These are phyloP conservation scores for Talpa occidentalis DNA, from an alignment of 2,113 vertebrate genomes.

Conservation along the genomic window DNA sequence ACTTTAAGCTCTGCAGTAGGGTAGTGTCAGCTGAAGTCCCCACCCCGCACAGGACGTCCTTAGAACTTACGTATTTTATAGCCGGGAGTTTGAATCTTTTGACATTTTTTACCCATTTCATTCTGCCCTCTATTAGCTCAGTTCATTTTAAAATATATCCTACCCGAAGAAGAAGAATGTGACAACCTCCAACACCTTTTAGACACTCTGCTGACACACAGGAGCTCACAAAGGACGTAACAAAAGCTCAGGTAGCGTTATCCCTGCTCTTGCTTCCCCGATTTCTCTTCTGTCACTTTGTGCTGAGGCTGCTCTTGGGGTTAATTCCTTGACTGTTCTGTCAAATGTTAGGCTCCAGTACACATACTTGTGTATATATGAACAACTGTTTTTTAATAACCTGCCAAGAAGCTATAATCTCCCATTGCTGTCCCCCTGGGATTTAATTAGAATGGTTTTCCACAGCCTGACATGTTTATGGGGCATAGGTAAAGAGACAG, in stretches of 20 bases:
- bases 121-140: too few species aligned
- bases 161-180: conserved; percentile 12
- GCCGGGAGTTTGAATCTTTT: too few species aligned
- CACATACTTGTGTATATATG: conserved; percentile 90
- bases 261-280: background rate
- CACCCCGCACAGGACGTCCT: too few species aligned
- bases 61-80: too few species aligned
- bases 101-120: too few species aligned
- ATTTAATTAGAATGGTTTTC: conserved; percentile 92
- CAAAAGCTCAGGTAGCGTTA: background rate
- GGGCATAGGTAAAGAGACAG: conserved; percentile 92
- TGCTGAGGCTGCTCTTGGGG: conserved; percentile 79
- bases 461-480: conserved; percentile 91
- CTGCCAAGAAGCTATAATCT: conserved; percentile 91
- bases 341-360: conserved; percentile 85
- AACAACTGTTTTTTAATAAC: conserved; percentile 93
- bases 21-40: too few species aligned
- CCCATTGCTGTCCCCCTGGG: conserved; percentile 85
- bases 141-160: too few species aligned
- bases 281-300: background rate
- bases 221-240: conserved; percentile 13
- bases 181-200: conserved; percentile 52
- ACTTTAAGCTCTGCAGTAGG: too few species aligned
- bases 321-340: conserved; percentile 86
- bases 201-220: conserved; percentile 61